phyloP scores from a whole-genome alignment of 2,797 vertebrate genomes.

The Bradypus variegatus region DNA sequence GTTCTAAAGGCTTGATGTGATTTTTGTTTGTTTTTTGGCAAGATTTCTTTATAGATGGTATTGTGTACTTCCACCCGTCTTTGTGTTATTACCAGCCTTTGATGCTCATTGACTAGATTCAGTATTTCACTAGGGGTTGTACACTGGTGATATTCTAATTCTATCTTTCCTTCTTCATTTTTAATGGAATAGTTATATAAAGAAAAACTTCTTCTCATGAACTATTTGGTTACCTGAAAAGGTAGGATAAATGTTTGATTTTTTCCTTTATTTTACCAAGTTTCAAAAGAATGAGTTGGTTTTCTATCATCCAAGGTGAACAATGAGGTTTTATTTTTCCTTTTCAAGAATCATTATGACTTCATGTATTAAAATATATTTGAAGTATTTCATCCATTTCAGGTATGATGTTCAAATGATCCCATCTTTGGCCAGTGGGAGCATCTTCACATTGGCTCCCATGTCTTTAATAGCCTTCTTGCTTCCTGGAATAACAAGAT shows the following conservation, averaged over 20 bases:
- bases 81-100: not conserved
- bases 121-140: not conserved
- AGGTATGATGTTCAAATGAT: not conserved
- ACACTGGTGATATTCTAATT: not conserved
- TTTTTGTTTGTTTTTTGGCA: not conserved
- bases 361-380: not conserved
- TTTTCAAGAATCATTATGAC: not conserved
- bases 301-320: not conserved
- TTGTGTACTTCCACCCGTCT: not conserved
- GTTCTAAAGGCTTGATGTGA: not conserved
- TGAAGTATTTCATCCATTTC: not conserved
- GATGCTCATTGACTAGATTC: not conserved
- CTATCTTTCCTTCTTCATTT: slow-evolving; percentile 8
- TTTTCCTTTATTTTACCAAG: not conserved
- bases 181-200: slow-evolving; percentile 1
- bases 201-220: not conserved
- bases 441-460: not conserved
- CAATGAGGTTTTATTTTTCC: not conserved
- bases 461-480: not conserved
- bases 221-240: slow-evolving; percentile 1
- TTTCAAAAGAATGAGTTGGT: not conserved
- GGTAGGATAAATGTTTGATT: not conserved
- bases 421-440: not conserved
- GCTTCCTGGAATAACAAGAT: not conserved
- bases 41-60: not conserved